phyloP scores from a whole-genome alignment of 2,113 vertebrate genomes.

The Sigmodon hispidus region DNA sequence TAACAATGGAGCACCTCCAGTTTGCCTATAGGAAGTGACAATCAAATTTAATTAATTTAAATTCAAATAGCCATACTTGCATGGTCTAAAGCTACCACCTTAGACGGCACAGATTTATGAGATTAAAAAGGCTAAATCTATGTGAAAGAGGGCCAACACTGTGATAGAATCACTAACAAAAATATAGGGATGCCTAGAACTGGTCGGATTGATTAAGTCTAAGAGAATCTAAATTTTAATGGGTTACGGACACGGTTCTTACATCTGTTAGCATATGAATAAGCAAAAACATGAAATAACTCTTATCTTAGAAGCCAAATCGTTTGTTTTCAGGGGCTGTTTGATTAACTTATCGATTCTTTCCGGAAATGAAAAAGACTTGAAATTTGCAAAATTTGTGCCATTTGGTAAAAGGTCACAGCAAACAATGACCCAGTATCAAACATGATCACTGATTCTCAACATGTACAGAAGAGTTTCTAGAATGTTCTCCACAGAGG shows the following conservation, averaged over 20 bases:
- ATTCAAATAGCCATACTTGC: background rate
- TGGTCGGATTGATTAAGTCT: background rate
- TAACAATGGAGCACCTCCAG: background rate
- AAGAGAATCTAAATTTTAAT: background rate
- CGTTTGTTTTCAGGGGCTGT: background rate
- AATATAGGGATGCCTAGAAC: background rate
- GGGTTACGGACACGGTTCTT: background rate
- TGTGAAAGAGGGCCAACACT: background rate
- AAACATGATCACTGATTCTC: background rate
- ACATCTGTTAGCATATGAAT: background rate
- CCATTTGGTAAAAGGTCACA: background rate
- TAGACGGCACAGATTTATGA: background rate
- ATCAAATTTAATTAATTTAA: conserved; percentile 40
- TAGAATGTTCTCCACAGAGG: background rate
- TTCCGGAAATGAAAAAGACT: background rate
- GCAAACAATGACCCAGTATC: background rate
- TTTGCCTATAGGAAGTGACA: conserved; percentile 5
- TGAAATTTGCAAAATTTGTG: background rate
- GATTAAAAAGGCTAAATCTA: background rate
- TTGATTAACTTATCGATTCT: background rate
- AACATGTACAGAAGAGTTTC: background rate
- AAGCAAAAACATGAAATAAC: background rate
- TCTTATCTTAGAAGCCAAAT: background rate
- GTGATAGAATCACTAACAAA: background rate
- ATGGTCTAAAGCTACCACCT: background rate